Percentiles rank a stretch among this genome's conserved stretches.
phyloP scores from a whole-genome alignment of 2,113 vertebrate species.

The Paedocypris sp. region DNA sequence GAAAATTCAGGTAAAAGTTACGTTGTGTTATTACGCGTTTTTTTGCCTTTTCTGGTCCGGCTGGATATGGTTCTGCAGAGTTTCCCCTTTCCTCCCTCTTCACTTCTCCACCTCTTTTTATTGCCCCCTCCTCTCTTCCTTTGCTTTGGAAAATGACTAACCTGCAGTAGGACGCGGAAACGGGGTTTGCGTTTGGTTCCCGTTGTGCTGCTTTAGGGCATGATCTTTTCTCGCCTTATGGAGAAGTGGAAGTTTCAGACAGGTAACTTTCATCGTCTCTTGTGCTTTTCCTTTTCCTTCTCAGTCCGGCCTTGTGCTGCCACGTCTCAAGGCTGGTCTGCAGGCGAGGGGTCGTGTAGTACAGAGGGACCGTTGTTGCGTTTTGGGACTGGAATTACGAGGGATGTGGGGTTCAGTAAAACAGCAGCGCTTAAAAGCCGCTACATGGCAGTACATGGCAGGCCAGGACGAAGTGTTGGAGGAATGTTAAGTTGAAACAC shows the following conservation, averaged over 20 bases:
- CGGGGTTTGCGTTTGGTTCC: conserved; percentile 13
- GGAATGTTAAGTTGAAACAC: conserved; percentile 62
- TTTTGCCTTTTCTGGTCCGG: conserved; percentile 2
- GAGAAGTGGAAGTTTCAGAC: conserved; percentile 5
- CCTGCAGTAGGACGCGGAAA: not conserved
- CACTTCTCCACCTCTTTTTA: no score
- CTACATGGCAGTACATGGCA: not conserved
- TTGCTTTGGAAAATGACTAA: conserved; percentile 5
- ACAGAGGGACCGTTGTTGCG: conserved; percentile 25
- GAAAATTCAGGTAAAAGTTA: conserved; percentile 77
- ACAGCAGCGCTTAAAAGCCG: conserved; percentile 12
- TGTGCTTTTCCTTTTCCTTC: not conserved
- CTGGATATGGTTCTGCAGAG: conserved; percentile 44
- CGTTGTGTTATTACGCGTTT: not conserved
- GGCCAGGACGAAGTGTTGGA: conserved; percentile 40
- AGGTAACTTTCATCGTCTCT: conserved; percentile 11
- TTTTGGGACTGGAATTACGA: not conserved
- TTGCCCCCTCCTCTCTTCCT: conserved; percentile 16
- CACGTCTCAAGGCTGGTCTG: not conserved
- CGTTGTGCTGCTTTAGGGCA: not conserved
- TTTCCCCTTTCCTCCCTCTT: conserved; percentile 28
- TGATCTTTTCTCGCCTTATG: conserved; percentile 1
- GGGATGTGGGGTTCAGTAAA: not conserved
- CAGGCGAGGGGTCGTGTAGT: conserved; percentile 1
- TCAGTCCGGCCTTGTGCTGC: not conserved